Evolutionary conservation across 2,113 vertebrate species (phyloP).

Genomic region (Herpetotheres cachinnans): DNA sequence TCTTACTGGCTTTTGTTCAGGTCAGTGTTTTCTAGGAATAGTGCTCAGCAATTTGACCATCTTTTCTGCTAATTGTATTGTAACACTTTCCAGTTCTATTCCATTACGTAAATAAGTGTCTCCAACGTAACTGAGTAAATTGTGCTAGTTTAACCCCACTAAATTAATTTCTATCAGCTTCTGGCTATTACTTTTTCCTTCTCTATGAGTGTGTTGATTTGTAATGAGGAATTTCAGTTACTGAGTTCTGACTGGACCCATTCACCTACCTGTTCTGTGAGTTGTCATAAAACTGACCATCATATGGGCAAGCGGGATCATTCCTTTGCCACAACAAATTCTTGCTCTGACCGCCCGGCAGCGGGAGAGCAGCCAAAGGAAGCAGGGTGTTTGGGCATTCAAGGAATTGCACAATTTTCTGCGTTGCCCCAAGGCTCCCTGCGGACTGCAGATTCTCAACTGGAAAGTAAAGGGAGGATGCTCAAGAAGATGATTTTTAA

Average conservation of each 20-base stretch:
- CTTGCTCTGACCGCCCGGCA: not conserved
- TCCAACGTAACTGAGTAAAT: not conserved
- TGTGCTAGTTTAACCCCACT: not conserved
- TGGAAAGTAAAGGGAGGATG: not conserved
- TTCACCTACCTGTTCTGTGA: not conserved
- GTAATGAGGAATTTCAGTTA: not conserved
- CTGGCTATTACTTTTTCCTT: not conserved
- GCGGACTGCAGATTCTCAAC: not conserved
- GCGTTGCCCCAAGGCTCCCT: not conserved
- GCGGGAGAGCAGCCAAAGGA: not conserved
- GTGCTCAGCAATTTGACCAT: not conserved
- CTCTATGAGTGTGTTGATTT: not conserved
- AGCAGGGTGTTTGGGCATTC: too few relatives aligned
- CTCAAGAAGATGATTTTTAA: not conserved
- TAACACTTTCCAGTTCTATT: not conserved
- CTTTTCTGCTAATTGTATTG: not conserved
- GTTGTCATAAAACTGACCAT: not conserved
- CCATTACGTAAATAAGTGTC: not conserved
- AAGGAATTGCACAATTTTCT: not conserved
- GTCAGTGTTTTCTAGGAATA: not conserved
- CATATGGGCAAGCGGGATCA: accelerated
- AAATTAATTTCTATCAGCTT: not conserved
- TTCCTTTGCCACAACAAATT: not conserved
- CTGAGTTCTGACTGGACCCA: not conserved
- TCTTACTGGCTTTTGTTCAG: not conserved